These are phyloP conservation scores for Yoshiicerus persimilis DNA, from an alignment of 1,140 invertebrate species.

Conservation along the genomic window DNA sequence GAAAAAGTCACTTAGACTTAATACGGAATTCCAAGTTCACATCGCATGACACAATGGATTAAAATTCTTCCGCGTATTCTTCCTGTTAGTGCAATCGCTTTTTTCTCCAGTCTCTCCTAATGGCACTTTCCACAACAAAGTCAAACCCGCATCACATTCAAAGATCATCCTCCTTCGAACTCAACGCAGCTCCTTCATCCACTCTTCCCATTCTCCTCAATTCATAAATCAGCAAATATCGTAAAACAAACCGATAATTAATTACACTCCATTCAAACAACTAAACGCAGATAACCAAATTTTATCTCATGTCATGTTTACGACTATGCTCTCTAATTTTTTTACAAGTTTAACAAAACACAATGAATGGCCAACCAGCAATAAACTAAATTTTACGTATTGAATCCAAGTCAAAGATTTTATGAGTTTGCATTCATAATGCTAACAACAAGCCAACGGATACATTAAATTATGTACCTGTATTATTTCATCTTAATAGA, in stretches of 20 bases:
- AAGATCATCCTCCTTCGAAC: neutral
- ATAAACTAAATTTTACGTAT: too few species aligned
- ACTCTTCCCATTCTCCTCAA: neutral
- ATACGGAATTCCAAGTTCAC: neutral
- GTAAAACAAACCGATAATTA: neutral
- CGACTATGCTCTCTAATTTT: neutral
- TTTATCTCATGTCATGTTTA: neutral
- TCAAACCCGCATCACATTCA: neutral
- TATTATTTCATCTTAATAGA: neutral
- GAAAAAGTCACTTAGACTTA: conserved; percentile 1
- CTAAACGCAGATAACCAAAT: neutral
- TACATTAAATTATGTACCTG: too few species aligned
- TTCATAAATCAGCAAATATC: neutral
- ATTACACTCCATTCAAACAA: neutral
- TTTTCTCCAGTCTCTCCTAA: neutral
- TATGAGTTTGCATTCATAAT: too few species aligned
- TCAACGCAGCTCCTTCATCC: too few species aligned
- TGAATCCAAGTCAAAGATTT: too few species aligned
- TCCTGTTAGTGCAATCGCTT: neutral
- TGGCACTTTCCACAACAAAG: neutral
- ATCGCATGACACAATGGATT: neutral
- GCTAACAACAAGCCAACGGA: too few species aligned
- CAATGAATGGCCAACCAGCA: too few species aligned
- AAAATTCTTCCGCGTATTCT: neutral
- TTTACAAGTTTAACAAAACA: too few species aligned